phyloP scores from a whole-genome alignment of 37 sponge, comb jelly and placozoan genomes.

The Ephydatia muelleri region DNA sequence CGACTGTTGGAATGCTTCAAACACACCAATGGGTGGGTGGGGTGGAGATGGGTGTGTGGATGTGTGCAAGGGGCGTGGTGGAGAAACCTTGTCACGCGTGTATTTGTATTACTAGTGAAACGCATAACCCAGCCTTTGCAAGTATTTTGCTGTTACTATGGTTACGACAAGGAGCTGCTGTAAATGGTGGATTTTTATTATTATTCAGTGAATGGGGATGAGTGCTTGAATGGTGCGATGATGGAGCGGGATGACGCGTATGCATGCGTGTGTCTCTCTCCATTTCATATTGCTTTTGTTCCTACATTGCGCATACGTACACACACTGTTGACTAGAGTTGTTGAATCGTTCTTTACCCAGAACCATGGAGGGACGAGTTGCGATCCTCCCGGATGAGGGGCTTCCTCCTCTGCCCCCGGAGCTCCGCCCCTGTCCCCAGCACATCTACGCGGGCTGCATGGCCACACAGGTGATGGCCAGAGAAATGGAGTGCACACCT shows the following conservation, averaged over 20 bases:
- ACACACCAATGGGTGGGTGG: slow-evolving; percentile 47
- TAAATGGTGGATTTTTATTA: too few relatives aligned
- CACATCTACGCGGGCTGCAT: slow-evolving; percentile 18
- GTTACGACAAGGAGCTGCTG: too few relatives aligned
- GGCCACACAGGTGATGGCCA: slow-evolving; percentile 24
- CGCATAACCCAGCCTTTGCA: too few relatives aligned
- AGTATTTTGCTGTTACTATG: too few relatives aligned
- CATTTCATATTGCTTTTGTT: background rate
- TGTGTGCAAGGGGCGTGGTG: background rate
- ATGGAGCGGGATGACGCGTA: too few relatives aligned
- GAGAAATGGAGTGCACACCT: slow-evolving; percentile 18
- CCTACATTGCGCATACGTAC: too few relatives aligned
- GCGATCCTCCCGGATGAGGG: slow-evolving; percentile 54
- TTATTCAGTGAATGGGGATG: too few relatives aligned
- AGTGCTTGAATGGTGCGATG: too few relatives aligned
- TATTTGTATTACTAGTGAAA: background rate
- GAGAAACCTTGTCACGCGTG: background rate
- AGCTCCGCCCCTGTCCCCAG: slow-evolving; percentile 54
- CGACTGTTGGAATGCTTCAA: slow-evolving; percentile 47
- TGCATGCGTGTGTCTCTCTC: background rate
- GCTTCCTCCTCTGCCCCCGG: slow-evolving; percentile 52
- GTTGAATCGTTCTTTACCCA: too few relatives aligned
- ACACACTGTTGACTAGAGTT: background rate
- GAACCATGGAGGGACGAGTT: slow-evolving; percentile 49
- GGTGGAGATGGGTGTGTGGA: slow-evolving; percentile 1